Percentiles rank a stretch among this genome's conserved stretches.
Conservation (phyloP, 1,140 invertebrate species). For the Cherax destructor region DNA sequence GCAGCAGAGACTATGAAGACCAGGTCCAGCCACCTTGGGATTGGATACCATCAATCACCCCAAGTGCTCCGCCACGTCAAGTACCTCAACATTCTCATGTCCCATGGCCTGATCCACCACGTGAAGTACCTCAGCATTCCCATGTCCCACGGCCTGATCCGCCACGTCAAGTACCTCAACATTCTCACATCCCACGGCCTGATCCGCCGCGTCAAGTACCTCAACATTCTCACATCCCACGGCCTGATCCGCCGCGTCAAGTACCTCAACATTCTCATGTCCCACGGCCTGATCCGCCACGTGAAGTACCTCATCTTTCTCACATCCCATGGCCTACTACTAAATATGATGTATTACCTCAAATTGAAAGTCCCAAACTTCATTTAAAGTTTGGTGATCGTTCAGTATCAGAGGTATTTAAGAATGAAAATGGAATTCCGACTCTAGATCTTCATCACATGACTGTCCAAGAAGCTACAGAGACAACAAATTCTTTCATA, state of each 20-base stretch:
- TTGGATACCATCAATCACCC: no score
- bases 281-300: background rate
- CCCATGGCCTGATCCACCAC: no score
- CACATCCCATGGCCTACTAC: background rate
- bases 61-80: background rate
- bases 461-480: conserved; percentile 38
- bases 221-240: no score
- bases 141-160: background rate
- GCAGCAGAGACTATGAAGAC: no score
- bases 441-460: conserved; percentile 29
- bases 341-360: background rate
- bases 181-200: background rate
- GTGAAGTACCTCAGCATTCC: background rate
- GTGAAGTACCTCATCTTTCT: no score
- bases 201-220: no score
- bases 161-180: no score
- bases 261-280: background rate
- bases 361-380: background rate
- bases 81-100: no score
- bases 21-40: no score
- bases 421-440: conserved; percentile 7
- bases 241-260: no score
- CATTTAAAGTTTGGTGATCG: conserved; percentile 17
- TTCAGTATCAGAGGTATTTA: conserved; percentile 9
- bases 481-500: conserved; percentile 11